Base-by-base conservation (phyloP, 1,140 invertebrate species). In the Diorhabda elongata region DNA sequence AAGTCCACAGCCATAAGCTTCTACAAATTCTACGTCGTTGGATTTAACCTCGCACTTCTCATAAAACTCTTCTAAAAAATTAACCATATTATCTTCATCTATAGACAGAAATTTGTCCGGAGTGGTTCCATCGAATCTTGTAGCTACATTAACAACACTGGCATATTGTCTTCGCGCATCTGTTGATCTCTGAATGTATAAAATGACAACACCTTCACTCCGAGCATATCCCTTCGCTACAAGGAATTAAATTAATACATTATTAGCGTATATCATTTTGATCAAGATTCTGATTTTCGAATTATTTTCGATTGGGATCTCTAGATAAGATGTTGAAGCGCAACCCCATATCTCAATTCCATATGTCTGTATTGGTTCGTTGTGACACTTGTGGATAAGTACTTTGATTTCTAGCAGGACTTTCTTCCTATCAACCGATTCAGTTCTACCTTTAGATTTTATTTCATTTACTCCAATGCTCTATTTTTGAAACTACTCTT, bases 151-250 rank as follows among this genome's bases (percentile, higher is more conserved):
- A 11, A 90, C 75, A 45, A 91, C 77, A 26, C 83, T 84, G 4
- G 87, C 87, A 75, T 95, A 95, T 3, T 91, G 82, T 63, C 94
- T 83, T 76, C 89, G 90, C 0, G 95, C 92, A 76, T 91, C 83
- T 67, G 89, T 88, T 3, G 88, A 86, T 76, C 91, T 92, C 81
- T 98, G 96, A 5, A 98, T 79, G 72, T 91, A 91, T 47, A 95
- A 81, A 0, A 91, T 89, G 5, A 87, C 87, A n/a, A 97, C 85
- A 2, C 93, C 90, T 82, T 93, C 91, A 7, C 89, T 88, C 9
- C 91, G 84, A 1, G 86, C 88, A 75, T 93, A 93, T 1, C 92
- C 92, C 70, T 88, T 87, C 1, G 91, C 92, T 86, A 88, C 43
- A 80, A 82, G 9, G 56, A n/a, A 58, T 56, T 26, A 26, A 26